phyloP scores from a whole-genome alignment of 2,113 vertebrate species.

The Alethe diademata region DNA sequence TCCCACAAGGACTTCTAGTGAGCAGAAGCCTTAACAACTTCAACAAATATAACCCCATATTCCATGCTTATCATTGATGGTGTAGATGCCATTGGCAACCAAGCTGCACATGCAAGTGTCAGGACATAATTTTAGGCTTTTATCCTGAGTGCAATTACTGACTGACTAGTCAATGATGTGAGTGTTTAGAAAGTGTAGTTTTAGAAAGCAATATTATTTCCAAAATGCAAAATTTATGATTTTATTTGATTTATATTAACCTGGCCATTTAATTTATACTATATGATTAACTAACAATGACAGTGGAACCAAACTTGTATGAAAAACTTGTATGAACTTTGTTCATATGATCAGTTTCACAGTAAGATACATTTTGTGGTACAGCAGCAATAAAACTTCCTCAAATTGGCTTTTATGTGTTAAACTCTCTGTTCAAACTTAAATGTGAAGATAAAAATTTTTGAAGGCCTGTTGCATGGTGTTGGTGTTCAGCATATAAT shows the following conservation, averaged over 20 bases:
- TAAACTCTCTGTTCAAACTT: neutral
- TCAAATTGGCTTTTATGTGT: neutral
- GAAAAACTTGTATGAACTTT: neutral
- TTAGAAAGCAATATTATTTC: neutral
- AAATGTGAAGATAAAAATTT: neutral
- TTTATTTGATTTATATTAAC: neutral
- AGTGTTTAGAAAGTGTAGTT: neutral
- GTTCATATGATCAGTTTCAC: neutral
- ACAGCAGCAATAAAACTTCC: neutral
- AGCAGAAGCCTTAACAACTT: too few relatives aligned
- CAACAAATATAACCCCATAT: too few relatives aligned
- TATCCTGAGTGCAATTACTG: neutral
- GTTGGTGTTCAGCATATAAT: neutral
- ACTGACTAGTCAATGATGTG: neutral
- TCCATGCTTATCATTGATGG: neutral
- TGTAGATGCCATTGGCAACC: neutral
- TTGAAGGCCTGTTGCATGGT: neutral
- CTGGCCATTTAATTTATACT: neutral
- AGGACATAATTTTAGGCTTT: neutral
- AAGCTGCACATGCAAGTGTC: neutral
- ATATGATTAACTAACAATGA: neutral
- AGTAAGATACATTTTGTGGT: neutral
- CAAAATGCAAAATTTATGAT: neutral
- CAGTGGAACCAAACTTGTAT: accelerated
- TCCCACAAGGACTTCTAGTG: too few relatives aligned